A percentile compares a stretch with the other conserved stretches of the same genome.
Conservation (phyloP, 2,113 vertebrate genomes). For the Tichodroma muraria region DNA sequence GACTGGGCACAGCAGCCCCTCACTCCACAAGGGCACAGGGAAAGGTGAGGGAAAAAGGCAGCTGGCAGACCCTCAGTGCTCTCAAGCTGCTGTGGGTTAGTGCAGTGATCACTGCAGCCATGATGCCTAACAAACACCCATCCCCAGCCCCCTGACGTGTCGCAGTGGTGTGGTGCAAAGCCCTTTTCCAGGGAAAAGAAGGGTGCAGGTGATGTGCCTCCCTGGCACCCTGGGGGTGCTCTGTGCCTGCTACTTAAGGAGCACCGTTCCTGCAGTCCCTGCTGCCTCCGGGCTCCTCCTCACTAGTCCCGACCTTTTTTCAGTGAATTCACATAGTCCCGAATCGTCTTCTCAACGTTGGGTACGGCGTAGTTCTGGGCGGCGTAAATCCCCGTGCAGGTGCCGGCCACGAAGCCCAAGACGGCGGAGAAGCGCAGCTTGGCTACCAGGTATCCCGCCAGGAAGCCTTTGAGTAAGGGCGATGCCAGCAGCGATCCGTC, state of each 20-base stretch:
- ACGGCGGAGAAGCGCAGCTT: conserved; percentile 90
- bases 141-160: neutral
- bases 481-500: conserved; percentile 83
- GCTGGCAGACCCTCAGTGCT: neutral
- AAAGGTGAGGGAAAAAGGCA: neutral
- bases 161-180: neutral
- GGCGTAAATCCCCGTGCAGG: conserved; percentile 85
- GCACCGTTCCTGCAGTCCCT: neutral
- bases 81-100: neutral
- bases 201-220: neutral
- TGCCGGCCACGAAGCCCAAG: conserved; percentile 84
- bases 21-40: neutral
- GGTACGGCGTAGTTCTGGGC: conserved; percentile 87
- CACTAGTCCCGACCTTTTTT: conserved; percentile 82
- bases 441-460: conserved; percentile 90
- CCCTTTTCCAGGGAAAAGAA: neutral
- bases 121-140: neutral
- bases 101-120: neutral
- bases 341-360: conserved; percentile 85
- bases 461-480: conserved; percentile 90
- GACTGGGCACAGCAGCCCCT: neutral
- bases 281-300: neutral
- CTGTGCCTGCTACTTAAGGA: neutral
- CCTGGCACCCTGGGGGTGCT: neutral
- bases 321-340: conserved; percentile 76